Conservation (phyloP, 2,113 vertebrate species). For the Lathamus discolor region DNA sequence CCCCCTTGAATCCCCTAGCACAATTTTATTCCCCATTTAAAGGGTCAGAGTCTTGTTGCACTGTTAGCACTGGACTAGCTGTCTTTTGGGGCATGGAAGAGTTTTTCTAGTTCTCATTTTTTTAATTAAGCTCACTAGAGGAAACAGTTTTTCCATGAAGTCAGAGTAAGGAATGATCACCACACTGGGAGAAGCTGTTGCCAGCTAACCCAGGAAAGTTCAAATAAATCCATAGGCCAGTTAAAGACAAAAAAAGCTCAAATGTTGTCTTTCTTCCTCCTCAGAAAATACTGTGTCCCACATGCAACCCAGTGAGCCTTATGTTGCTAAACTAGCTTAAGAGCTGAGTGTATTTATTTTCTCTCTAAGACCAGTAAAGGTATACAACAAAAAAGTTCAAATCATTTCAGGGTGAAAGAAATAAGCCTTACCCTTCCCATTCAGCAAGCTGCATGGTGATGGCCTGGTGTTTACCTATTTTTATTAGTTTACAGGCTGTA, state of each 20-base stretch:
- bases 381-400: not conserved
- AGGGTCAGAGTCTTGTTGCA: not conserved
- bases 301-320: not conserved
- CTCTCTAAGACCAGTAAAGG: not conserved
- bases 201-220: not conserved
- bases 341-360: not conserved
- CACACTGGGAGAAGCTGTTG: not conserved
- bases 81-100: not conserved
- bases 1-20: not conserved
- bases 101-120: not conserved
- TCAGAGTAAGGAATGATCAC: not conserved
- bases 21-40: not conserved
- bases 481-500: not conserved
- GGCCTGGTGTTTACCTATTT: not conserved
- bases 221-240: not conserved
- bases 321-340: not conserved
- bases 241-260: not conserved
- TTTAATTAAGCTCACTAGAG: not conserved
- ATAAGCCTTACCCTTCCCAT: not conserved
- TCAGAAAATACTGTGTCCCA: not conserved
- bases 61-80: not conserved
- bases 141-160: not conserved
- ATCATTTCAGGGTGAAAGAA: not conserved
- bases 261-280: not conserved
- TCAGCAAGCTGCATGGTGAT: not conserved